phyloP scores from a whole-genome alignment of 2,888 invertebrate genomes.

The Coleophora flavipennella region DNA sequence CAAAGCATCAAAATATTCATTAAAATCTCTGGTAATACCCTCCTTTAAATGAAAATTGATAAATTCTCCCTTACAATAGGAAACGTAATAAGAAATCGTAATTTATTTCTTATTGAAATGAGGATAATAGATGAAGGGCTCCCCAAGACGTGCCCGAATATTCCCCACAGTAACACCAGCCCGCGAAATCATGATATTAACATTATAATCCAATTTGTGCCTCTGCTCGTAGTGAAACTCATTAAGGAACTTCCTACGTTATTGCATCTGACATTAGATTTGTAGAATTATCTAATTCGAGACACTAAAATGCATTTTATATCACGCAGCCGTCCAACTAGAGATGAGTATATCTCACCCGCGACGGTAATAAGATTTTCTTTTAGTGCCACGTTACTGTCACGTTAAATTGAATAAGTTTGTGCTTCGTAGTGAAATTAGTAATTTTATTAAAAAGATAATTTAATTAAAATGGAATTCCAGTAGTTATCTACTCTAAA shows the following conservation, averaged over 20 bases:
- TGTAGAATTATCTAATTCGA: constrained; percentile 26
- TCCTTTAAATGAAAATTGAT: constrained; percentile 57
- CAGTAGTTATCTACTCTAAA: no score
- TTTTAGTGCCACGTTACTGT: constrained; percentile 40
- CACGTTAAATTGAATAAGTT: constrained; percentile 43
- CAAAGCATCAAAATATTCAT: constrained; percentile 37
- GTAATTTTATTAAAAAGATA: no score
- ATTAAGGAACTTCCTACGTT: constrained; percentile 61
- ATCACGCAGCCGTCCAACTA: constrained; percentile 28
- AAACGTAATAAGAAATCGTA: constrained; percentile 70
- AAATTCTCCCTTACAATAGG: constrained; percentile 60
- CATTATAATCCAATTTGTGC: constrained; percentile 69
- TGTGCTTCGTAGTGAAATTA: constrained; percentile 6
- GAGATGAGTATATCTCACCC: constrained; percentile 15
- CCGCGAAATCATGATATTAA: constrained; percentile 58
- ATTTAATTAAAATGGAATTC: background rate
- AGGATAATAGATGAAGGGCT: constrained; percentile 61
- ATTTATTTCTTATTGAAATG: constrained; percentile 72
- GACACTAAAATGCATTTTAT: constrained; percentile 49
- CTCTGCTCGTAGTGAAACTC: constrained; percentile 54
- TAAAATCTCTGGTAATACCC: constrained; percentile 48
- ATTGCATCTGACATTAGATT: constrained; percentile 55
- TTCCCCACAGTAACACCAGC: constrained; percentile 42
- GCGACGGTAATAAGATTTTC: constrained; percentile 41
- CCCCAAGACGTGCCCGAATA: constrained; percentile 52